Conservation (phyloP, 1,140 invertebrate genomes). For the Copidosoma floridanum region DNA sequence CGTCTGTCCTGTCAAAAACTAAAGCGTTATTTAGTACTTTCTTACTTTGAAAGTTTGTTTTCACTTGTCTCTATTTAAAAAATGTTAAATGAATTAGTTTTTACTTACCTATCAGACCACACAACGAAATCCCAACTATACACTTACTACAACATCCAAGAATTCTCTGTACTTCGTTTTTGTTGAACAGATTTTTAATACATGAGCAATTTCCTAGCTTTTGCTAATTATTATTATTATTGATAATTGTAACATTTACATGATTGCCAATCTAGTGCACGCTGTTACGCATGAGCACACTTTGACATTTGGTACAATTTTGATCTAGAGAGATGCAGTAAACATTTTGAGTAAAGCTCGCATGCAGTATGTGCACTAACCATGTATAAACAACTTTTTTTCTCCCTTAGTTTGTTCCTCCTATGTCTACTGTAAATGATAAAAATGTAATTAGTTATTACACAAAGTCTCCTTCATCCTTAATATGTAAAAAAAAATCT, state of each 20-base stretch:
- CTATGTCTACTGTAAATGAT: no score
- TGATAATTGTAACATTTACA: conserved; percentile 36
- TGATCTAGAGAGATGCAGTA: conserved; percentile 26
- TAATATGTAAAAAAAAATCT: no score
- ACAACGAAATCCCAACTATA: no score
- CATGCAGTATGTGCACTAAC: conserved; percentile 54
- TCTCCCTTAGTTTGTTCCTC: conserved; percentile 30
- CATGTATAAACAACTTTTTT: no score
- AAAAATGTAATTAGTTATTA: no score
- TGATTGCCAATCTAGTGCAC: conserved; percentile 49
- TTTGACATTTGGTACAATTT: conserved; percentile 40
- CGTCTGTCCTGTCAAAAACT: no score
- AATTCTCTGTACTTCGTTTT: conserved; percentile 22
- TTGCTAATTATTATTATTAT: conserved; percentile 4
- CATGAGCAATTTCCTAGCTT: conserved; percentile 29
- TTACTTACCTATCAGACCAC: no score
- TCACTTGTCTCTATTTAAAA: no score
- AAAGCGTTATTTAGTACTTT: no score
- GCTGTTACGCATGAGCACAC: conserved; percentile 49
- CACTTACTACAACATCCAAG: no score
- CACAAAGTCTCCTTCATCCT: conserved; percentile 7
- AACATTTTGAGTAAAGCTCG: conserved; percentile 41
- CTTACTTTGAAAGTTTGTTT: no score
- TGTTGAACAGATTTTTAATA: conserved; percentile 26
- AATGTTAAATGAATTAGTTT: no score